Evolutionary conservation across 2,113 vertebrate species (phyloP).

Genomic region (Zosterops pallidus): DNA sequence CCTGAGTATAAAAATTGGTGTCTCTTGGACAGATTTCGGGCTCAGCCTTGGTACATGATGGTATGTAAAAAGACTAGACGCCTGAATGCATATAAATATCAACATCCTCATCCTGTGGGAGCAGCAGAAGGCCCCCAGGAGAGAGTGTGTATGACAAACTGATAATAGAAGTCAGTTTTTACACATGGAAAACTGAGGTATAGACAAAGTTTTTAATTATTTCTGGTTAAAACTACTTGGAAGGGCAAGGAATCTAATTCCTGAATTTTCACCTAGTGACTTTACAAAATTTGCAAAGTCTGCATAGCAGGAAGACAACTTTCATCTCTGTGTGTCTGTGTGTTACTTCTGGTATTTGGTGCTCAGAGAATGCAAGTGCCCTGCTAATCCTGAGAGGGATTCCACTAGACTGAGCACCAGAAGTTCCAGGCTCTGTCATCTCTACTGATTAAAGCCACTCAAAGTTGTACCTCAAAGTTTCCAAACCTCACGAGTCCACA

Average conservation of each 20-base stretch:
- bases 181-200: neutral
- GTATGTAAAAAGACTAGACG: neutral
- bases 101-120: neutral
- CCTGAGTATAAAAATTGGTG: neutral
- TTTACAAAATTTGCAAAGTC: neutral
- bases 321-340: neutral
- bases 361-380: neutral
- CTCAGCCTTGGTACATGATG: neutral
- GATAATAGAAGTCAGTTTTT: neutral
- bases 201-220: neutral
- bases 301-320: neutral
- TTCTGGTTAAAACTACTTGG: neutral
- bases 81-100: neutral
- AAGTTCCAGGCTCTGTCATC: neutral
- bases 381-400: neutral
- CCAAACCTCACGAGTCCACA: neutral
- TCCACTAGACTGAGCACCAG: neutral
- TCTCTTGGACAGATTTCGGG: neutral
- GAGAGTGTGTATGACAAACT: neutral
- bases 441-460: neutral
- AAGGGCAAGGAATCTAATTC: neutral
- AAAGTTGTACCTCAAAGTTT: neutral
- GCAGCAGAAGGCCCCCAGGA: neutral
- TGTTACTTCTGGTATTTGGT: neutral
- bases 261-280: neutral